Conservation (phyloP, 2,888 invertebrate genomes). For the Chrysolina haemoptera region DNA sequence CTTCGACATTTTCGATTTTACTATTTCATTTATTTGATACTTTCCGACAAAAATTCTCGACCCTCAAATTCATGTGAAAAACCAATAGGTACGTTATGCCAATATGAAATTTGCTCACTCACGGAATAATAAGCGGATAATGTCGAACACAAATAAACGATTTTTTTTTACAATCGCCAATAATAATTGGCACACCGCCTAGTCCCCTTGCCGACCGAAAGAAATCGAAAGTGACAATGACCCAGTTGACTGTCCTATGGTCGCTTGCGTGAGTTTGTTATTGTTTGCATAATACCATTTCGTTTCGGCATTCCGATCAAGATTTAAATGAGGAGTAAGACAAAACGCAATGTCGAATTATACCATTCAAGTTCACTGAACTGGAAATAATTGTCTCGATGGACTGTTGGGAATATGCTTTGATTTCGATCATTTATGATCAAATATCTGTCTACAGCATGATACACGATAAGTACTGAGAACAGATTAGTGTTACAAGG, state of each 20-base stretch:
- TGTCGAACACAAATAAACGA: background rate
- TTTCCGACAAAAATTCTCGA: no score
- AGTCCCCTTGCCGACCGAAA: slow-evolving; percentile 44
- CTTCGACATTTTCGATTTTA: no score
- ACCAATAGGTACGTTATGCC: no score
- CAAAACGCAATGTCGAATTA: slow-evolving; percentile 11
- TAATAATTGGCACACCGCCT: slow-evolving; percentile 40
- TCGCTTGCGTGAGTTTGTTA: slow-evolving; percentile 45
- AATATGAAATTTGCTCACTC: background rate
- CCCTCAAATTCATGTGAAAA: no score
- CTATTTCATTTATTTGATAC: no score
- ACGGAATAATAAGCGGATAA: slow-evolving; percentile 9
- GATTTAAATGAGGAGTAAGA: slow-evolving; percentile 10
- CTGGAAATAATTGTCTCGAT: slow-evolving; percentile 26
- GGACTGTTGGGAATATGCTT: no score
- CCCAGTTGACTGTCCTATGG: slow-evolving; percentile 51
- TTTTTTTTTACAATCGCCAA: slow-evolving; percentile 19
- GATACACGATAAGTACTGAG: no score
- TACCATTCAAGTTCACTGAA: slow-evolving; percentile 30
- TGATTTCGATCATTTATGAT: no score
- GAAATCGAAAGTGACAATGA: slow-evolving; percentile 59
- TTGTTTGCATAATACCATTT: slow-evolving; percentile 46
- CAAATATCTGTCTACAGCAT: no score
- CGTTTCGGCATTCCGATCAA: slow-evolving; percentile 31
- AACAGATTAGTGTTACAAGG: no score